phyloP scores from a whole-genome alignment of 53 echinoderm and acorn worm species.

The Luidia sarsii region DNA sequence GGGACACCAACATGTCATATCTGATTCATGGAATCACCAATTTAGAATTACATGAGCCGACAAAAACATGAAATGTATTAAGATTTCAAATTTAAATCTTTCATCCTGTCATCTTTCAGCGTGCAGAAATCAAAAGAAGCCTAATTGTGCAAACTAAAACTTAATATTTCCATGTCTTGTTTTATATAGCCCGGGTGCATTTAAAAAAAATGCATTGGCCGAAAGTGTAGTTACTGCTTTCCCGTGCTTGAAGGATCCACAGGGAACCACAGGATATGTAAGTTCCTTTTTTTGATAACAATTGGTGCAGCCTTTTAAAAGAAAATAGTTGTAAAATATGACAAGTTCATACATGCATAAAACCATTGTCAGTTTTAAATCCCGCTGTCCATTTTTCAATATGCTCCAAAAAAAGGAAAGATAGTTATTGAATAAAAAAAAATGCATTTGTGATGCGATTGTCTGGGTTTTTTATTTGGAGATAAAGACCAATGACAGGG shows the following conservation, averaged over 20 bases:
- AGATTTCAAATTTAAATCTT: background rate
- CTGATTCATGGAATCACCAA: too few relatives aligned
- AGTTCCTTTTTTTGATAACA: slow-evolving; percentile 1
- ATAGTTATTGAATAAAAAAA: too few relatives aligned
- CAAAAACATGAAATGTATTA: background rate
- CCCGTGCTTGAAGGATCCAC: slow-evolving; percentile 31
- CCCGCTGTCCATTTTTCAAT: background rate
- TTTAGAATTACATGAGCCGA: too few relatives aligned
- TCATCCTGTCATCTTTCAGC: slow-evolving; percentile 6
- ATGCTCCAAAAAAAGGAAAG: too few relatives aligned
- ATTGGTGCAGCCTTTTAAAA: background rate
- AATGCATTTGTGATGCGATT: too few relatives aligned
- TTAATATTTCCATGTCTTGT: slow-evolving; percentile 8
- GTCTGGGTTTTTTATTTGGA: too few relatives aligned
- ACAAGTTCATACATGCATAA: background rate
- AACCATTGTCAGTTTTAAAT: background rate
- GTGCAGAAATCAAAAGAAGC: background rate
- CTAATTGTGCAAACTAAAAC: slow-evolving; percentile 14
- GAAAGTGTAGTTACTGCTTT: slow-evolving; percentile 29
- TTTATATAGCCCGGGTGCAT: slow-evolving; percentile 26
- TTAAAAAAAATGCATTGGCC: slow-evolving; percentile 22
- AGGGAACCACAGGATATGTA: slow-evolving; percentile 41
- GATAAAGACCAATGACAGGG: too few relatives aligned
- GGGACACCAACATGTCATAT: too few relatives aligned
- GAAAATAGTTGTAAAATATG: background rate